A percentile compares a stretch with the other conserved stretches of the same genome.
These are phyloP conservation scores for Crotalus helleri DNA, from an alignment of 2,113 vertebrate genomes.

Conservation along the genomic window DNA sequence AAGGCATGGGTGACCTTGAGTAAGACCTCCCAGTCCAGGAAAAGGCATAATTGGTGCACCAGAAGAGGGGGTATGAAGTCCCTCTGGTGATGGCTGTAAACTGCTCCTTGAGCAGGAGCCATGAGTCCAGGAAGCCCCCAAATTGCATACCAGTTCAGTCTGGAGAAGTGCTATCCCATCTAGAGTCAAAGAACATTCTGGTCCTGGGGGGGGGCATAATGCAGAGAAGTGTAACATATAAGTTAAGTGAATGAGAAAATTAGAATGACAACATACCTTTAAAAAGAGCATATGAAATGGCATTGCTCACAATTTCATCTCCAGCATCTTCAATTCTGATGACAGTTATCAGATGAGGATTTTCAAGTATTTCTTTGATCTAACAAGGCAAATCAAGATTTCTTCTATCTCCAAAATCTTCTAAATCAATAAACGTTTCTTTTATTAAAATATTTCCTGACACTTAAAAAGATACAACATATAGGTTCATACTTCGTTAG, in stretches of 20 bases:
- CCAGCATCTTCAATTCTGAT: conserved; percentile 80
- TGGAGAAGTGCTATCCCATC: neutral
- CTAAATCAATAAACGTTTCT: neutral
- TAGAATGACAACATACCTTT: conserved; percentile 68
- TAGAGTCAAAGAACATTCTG: neutral
- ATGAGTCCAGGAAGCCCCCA: neutral
- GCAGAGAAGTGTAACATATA: neutral
- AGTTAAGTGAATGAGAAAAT: neutral
- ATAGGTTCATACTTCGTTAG: neutral
- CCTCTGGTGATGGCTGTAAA: neutral
- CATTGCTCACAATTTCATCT: conserved; percentile 79
- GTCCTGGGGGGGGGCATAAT: neutral
- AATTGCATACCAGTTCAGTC: neutral
- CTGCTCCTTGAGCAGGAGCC: no score
- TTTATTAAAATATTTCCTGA: conserved; percentile 1
- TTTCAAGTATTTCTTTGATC: conserved; percentile 80
- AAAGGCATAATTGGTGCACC: neutral
- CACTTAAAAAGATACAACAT: neutral
- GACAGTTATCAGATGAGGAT: conserved; percentile 73
- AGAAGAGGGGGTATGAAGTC: neutral
- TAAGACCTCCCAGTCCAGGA: neutral
- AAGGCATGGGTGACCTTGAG: neutral
- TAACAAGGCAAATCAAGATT: conserved; percentile 43
- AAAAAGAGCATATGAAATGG: conserved; percentile 75
- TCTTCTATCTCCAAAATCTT: neutral